phyloP scores from a whole-genome alignment of 2,797 vertebrate species.

The Sebastes baramenuke region DNA sequence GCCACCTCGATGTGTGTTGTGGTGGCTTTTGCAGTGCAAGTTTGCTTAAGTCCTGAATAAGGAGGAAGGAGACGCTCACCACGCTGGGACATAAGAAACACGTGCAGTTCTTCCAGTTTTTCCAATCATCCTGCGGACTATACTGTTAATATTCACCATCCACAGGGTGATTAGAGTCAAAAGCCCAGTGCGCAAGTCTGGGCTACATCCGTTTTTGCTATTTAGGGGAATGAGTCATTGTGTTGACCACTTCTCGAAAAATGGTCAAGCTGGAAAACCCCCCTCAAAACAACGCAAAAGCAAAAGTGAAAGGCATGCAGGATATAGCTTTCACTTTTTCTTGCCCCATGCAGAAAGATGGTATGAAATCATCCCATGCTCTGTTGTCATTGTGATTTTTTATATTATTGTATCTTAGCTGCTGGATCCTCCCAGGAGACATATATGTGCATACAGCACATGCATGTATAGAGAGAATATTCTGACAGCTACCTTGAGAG shows the following conservation, averaged over 20 bases:
- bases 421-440: slow-evolving; percentile 7
- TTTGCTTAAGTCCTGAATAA: slow-evolving; percentile 51
- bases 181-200: slow-evolving; percentile 15
- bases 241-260: background rate
- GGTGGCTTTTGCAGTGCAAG: slow-evolving; percentile 36
- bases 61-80: slow-evolving; percentile 3
- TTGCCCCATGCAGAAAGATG: background rate
- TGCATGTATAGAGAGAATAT: slow-evolving; percentile 9
- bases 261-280: slow-evolving; percentile 15
- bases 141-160: background rate
- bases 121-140: slow-evolving; percentile 7
- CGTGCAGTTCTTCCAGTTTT: slow-evolving; percentile 28
- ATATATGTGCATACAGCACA: background rate
- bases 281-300: background rate
- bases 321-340: slow-evolving; percentile 22
- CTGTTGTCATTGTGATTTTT: slow-evolving; percentile 4
- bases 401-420: background rate
- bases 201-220: background rate
- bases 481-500: slow-evolving; percentile 41
- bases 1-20: background rate
- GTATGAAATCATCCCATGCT: background rate
- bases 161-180: background rate
- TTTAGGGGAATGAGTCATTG: slow-evolving; percentile 34
- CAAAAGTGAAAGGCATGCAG: slow-evolving; percentile 59
- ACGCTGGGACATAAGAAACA: slow-evolving; percentile 10